phyloP scores from a whole-genome alignment of 2,113 vertebrate genomes.

The Neodontobutis hainanensis region DNA sequence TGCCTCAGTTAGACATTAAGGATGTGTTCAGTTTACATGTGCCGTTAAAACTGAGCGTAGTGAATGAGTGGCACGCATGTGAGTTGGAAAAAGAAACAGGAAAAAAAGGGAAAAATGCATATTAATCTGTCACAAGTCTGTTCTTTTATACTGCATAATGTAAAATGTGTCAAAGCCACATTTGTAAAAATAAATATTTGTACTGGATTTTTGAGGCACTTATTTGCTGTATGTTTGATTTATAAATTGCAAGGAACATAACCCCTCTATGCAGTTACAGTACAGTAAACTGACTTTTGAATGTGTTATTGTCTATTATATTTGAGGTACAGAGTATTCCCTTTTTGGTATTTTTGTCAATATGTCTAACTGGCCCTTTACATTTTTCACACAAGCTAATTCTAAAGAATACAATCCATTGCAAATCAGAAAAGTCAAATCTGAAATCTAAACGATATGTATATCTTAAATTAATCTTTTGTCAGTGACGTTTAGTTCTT shows the following conservation, averaged over 20 bases:
- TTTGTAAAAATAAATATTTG: conserved; percentile 77
- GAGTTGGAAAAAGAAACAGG: neutral
- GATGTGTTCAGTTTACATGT: conserved; percentile 34
- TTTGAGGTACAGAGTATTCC: too few species aligned
- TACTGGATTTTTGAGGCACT: conserved; percentile 52
- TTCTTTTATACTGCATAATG: conserved; percentile 58
- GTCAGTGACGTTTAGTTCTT: too few species aligned
- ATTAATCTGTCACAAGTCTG: conserved; percentile 28
- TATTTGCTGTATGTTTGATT: conserved; percentile 13
- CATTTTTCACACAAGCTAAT: too few species aligned
- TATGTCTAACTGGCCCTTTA: too few species aligned
- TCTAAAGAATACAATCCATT: too few species aligned
- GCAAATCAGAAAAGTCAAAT: too few species aligned
- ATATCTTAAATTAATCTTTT: too few species aligned
- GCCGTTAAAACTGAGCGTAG: conserved; percentile 22
- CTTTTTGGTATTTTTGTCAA: too few species aligned
- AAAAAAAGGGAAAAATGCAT: conserved; percentile 3
- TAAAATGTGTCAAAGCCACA: conserved; percentile 53
- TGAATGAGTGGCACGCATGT: neutral
- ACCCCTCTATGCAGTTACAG: neutral
- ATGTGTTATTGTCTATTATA: too few species aligned
- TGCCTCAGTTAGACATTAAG: conserved; percentile 63
- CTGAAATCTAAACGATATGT: too few species aligned
- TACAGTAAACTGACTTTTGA: too few species aligned
- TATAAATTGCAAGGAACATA: conserved; percentile 2